Evolutionary conservation across 2,113 vertebrate species (phyloP).

Genomic region (Trochalopteron elliotii): DNA sequence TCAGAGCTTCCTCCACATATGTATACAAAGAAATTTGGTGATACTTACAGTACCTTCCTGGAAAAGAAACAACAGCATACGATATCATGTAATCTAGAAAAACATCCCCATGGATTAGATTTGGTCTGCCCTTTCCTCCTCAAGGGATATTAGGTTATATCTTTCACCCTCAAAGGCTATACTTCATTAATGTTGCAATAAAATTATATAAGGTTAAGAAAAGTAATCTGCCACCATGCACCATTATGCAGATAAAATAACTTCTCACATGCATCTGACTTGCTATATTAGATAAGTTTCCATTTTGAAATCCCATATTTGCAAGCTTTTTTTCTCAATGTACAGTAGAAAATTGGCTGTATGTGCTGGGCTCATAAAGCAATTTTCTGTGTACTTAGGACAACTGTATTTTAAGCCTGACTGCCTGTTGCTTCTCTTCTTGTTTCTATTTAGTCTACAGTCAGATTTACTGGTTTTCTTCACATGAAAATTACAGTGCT

Average conservation of each 20-base stretch:
- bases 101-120: neutral
- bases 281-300: neutral
- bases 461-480: neutral
- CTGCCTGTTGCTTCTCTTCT: neutral
- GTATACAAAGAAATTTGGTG: neutral
- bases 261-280: neutral
- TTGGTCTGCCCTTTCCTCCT: neutral
- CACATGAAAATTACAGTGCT: neutral
- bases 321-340: neutral
- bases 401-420: neutral
- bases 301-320: neutral
- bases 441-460: neutral
- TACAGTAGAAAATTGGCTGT: neutral
- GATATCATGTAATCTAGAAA: neutral
- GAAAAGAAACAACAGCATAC: neutral
- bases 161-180: neutral
- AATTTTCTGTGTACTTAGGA: neutral
- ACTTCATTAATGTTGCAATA: neutral
- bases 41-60: neutral
- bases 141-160: neutral
- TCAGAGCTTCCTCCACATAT: neutral
- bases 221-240: neutral
- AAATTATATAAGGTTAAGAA: neutral
- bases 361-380: neutral
- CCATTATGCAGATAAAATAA: neutral